Evolutionary conservation across 2,888 invertebrate genomes (phyloP).

Genomic region (Rugalucina vietnamica): DNA sequence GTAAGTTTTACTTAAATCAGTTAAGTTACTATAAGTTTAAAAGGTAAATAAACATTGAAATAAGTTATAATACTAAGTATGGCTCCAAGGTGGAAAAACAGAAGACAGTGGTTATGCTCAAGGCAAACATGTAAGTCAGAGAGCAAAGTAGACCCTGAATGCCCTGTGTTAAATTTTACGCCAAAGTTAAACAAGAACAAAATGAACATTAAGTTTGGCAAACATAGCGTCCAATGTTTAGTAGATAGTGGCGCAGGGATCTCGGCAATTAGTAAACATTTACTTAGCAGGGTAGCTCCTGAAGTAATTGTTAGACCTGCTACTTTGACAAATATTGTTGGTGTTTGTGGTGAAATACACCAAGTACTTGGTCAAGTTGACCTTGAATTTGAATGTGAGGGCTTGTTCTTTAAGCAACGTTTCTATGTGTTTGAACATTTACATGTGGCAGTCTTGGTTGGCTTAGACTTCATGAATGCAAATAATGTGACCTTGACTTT

Average conservation of each 20-base stretch:
- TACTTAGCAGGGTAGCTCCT: background rate
- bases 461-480: background rate
- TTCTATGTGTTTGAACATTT: background rate
- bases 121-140: background rate
- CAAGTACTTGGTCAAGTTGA: constrained; percentile 1
- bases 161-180: background rate
- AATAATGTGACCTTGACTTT: background rate
- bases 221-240: background rate
- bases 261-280: background rate
- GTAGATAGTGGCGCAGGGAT: constrained; percentile 5
- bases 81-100: too few species aligned
- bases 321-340: background rate
- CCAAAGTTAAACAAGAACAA: constrained; percentile 6
- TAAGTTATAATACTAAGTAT: too few species aligned
- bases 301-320: background rate
- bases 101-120: constrained; percentile 5
- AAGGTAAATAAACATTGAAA: too few species aligned
- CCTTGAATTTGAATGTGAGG: background rate
- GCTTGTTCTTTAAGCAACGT: background rate
- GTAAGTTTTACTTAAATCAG: too few species aligned
- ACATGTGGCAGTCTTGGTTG: background rate
- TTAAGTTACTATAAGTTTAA: too few species aligned
- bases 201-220: background rate
- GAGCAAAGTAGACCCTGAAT: background rate
- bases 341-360: too few species aligned